Evolutionary conservation across 1,140 invertebrate genomes (phyloP).

Genomic region (Drosophila fuyamai): DNA sequence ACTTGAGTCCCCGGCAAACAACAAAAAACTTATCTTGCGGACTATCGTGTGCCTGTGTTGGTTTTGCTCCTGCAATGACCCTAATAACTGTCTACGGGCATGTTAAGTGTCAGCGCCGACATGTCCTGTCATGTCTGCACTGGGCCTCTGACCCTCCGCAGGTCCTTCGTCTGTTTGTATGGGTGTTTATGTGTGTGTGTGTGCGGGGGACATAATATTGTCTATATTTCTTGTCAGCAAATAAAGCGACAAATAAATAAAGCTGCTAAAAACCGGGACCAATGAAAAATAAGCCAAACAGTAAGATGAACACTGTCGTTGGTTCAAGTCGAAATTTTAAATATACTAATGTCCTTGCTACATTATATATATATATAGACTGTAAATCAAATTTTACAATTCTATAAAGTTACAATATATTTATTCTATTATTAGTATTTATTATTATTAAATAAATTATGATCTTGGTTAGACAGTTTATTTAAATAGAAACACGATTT

Average conservation of each 20-base stretch:
- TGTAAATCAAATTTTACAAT: too few species aligned
- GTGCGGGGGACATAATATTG: slow-evolving; percentile 64
- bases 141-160: slow-evolving; percentile 35
- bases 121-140: slow-evolving; percentile 72
- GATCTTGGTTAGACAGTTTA: too few species aligned
- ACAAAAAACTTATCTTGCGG: slow-evolving; percentile 50
- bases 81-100: slow-evolving; percentile 82
- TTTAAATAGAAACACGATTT: too few species aligned
- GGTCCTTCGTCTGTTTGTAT: slow-evolving; percentile 14
- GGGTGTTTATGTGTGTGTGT: slow-evolving; percentile 21
- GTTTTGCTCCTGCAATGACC: slow-evolving; percentile 56
- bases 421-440: too few species aligned
- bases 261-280: slow-evolving; percentile 71
- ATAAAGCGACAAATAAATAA: slow-evolving; percentile 82
- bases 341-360: background rate
- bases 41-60: slow-evolving; percentile 28
- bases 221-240: slow-evolving; percentile 80
- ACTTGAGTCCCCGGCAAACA: slow-evolving; percentile 13
- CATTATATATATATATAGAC: too few species aligned
- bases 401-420: too few species aligned
- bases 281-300: slow-evolving; percentile 55
- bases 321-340: background rate
- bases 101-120: slow-evolving; percentile 81
- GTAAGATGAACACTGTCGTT: background rate
- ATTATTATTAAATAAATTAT: too few species aligned